Evolutionary conservation across 2,797 vertebrate species (phyloP).

Genomic region (Pipistrellus pygmaeus): DNA sequence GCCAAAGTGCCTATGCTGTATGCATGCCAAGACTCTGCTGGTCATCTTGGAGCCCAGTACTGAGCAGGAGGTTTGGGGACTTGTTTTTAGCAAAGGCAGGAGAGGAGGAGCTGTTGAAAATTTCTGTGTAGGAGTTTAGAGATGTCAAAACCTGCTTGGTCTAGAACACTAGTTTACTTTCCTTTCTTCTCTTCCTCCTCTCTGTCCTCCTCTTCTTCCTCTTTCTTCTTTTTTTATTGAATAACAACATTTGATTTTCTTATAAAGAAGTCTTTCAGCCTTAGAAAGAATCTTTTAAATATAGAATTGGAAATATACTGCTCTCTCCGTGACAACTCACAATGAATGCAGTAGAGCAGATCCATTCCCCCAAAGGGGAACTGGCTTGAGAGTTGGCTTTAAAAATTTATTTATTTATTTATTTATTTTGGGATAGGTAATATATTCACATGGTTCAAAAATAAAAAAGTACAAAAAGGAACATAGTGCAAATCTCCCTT

Average conservation of each 20-base stretch:
- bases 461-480: slow-evolving; percentile 69
- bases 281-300: slow-evolving; percentile 67
- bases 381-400: slow-evolving; percentile 27
- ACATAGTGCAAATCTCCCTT: slow-evolving; percentile 34
- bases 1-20: neutral
- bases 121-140: neutral
- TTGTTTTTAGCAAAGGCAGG: neutral
- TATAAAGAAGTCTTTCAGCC: slow-evolving; percentile 66
- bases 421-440: slow-evolving; percentile 45
- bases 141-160: neutral
- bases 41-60: neutral
- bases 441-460: slow-evolving; percentile 68
- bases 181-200: neutral
- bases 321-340: slow-evolving; percentile 58
- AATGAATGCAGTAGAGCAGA: slow-evolving; percentile 30
- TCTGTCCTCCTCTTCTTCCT: neutral
- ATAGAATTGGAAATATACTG: slow-evolving; percentile 67
- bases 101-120: neutral
- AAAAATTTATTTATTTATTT: slow-evolving; percentile 65
- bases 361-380: slow-evolving; percentile 49
- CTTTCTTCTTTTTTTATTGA: neutral
- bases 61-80: slow-evolving; percentile 12
- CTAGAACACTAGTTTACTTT: neutral
- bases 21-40: neutral
- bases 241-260: slow-evolving; percentile 67